Base-by-base conservation (phyloP, 2,113 vertebrate species). In the Thamnaconus septentrionalis region DNA sequence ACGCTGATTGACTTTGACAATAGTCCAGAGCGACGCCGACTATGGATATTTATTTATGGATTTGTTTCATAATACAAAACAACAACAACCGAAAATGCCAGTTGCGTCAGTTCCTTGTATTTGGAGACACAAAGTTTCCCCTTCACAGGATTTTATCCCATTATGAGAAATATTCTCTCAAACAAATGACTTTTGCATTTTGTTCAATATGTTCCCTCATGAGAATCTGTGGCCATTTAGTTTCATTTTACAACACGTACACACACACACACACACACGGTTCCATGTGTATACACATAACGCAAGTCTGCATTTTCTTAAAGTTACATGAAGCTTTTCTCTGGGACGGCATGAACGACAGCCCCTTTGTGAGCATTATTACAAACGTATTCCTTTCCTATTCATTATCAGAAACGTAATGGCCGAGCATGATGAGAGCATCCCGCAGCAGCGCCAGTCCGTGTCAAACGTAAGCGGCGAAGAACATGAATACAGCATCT, bases 1-100 rank as follows among this genome's bases (percentile, higher is more conserved):
- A 78, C 83, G 87, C 91, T 91, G 81, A 62, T 80, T 83, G 76
- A 80, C 66, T 85, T 76, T 69, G 73, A 69, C 74, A 75, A 64
- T 80, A 59, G 73, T 81, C 65, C 67, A 78, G 76, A 71, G 79
- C 69, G 77, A 57, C 31, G 56, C 72, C 75, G 71, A 78, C 80
- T 71, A 76, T 82, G 74, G 82, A 86, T 86, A 73, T 89, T 89
- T 73, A 86, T 88, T 81, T 81, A 77, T 75, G 68, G 71, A 73
- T 76, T 69, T 52, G 61, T 89, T 87, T 88, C 85, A 73, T 56
- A 75, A 74, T 55, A 82, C n/a, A 77, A 75, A 75, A 73, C 89
- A 60, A 56, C 63, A 85, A 88, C 88, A 90, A 84, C 89, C 91
- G 91, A 70, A 89, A 89, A 90, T 89, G 90, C 91, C 91, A 31